A percentile compares a stretch with the other conserved stretches of the same genome.
Conservation (phyloP, 2,113 vertebrate species). For the Hystrix cristata region DNA sequence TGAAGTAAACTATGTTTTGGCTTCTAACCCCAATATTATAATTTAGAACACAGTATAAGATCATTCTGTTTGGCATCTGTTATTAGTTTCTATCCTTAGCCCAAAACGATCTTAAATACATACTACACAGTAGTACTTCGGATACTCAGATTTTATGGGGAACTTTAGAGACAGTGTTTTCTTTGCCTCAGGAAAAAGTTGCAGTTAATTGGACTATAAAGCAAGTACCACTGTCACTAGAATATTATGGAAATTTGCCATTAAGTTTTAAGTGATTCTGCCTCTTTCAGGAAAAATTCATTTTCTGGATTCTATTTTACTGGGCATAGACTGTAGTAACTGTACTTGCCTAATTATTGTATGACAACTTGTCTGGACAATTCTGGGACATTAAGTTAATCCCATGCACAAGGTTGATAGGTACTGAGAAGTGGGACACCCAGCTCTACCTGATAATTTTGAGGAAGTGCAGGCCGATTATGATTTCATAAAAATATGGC, state of each 20-base stretch:
- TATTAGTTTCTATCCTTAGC: constrained; percentile 75
- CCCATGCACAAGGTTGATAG: not conserved
- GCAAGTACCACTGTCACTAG: not conserved
- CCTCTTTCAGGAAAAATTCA: not conserved
- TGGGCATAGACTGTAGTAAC: not conserved
- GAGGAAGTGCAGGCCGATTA: not conserved
- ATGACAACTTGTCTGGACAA: not conserved
- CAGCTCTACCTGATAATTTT: not conserved
- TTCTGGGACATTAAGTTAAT: constrained; percentile 3
- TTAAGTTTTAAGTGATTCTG: constrained; percentile 42
- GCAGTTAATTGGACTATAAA: constrained; percentile 25
- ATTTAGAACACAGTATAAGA: constrained; percentile 63
- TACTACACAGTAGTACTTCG: constrained; percentile 5
- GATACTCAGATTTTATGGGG: constrained; percentile 36
- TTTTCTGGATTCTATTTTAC: constrained; percentile 54
- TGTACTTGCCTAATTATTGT: not conserved
- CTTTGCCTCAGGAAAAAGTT: not conserved
- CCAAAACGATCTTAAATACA: constrained; percentile 50
- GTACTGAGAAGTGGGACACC: not conserved
- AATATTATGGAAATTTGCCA: constrained; percentile 19
- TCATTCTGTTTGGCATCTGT: constrained; percentile 68
- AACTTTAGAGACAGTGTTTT: constrained; percentile 41
- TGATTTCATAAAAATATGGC: not conserved
- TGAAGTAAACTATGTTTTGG: constrained; percentile 75
- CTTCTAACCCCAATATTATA: constrained; percentile 71